Conservation (phyloP, 2,888 invertebrate genomes). For the Adelognathus sp. region DNA sequence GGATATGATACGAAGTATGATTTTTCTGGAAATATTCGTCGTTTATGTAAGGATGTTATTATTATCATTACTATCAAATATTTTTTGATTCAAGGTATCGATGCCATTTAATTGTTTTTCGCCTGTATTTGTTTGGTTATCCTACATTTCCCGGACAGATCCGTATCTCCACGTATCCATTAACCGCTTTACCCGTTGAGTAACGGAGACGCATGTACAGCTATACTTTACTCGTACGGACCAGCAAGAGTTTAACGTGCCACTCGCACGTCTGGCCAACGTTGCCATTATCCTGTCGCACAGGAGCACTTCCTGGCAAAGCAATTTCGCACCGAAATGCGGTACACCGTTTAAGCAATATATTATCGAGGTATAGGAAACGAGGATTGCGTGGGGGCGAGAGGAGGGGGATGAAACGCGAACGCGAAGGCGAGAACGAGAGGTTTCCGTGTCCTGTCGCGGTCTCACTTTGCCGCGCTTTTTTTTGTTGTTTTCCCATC, state of each 20-base stretch:
- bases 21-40: too few species aligned
- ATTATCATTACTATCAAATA: too few species aligned
- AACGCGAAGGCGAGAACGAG: slow-evolving; percentile 7
- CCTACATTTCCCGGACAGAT: too few species aligned
- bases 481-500: neutral
- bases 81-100: too few species aligned
- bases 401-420: slow-evolving; percentile 21
- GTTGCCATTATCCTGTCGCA: slow-evolving; percentile 12
- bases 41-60: too few species aligned
- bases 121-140: too few species aligned
- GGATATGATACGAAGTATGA: too few species aligned
- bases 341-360: slow-evolving; percentile 24
- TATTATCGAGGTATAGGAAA: slow-evolving; percentile 41
- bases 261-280: neutral
- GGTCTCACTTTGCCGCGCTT: slow-evolving; percentile 1
- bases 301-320: slow-evolving; percentile 5
- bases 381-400: neutral
- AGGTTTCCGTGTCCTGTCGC: neutral
- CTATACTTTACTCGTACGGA: neutral
- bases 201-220: neutral
- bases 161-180: too few species aligned
- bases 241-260: neutral
- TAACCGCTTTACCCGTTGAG: neutral
- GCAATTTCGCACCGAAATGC: slow-evolving; percentile 18
- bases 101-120: too few species aligned